Base-by-base conservation (phyloP, 2,888 invertebrate genomes). In the Abscondita cerata region DNA sequence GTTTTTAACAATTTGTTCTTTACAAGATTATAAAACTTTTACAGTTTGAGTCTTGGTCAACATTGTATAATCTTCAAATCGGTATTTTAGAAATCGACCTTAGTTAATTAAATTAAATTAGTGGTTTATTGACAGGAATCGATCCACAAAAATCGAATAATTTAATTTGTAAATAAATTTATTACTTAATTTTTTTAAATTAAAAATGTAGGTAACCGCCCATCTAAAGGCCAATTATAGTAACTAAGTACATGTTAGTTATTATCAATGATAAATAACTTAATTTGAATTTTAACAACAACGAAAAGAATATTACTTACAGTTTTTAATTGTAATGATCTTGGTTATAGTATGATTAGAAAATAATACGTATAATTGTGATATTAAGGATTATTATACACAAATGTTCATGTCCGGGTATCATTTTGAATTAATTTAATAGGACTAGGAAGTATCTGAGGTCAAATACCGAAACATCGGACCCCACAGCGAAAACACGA, bases 401-500 rank as follows among this genome's bases (percentile, higher is more conserved):
- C 52, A 36, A 54, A 62, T 58, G 58, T 58, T 62, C 57, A 58
- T 62, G 57, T 62, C 62, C 62, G 56, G 58, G 34, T 44, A 55
- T 67, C 50, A 50, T 62, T 60, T 56, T 51, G 62, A 67, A 67
- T 69, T 67, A 68, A 68, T 68, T 67, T 68, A 64, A 70, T 65
- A 66, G 55, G 62, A 64, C 55, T 64, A 68, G 68, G 68, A 70
- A 70, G 66, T 67, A 63, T 52, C 56, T 60, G 51, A 55, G 65
- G 61, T 66, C 67, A 60, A 64, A 64, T 60, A 59, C 64, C 67
- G 65, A 66, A 68, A 62, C 68, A 59, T 58, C 57, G 66, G 66
- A 68, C 68, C 69, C 66, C 69, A 68, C 68, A 69, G 66, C 38
- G 66, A 62, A 67, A 65, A 62, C 59, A 62, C 65, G 65, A 40